Evolutionary conservation across 2,113 vertebrate species (phyloP).

Genomic region (Anoplopoma fimbria): DNA sequence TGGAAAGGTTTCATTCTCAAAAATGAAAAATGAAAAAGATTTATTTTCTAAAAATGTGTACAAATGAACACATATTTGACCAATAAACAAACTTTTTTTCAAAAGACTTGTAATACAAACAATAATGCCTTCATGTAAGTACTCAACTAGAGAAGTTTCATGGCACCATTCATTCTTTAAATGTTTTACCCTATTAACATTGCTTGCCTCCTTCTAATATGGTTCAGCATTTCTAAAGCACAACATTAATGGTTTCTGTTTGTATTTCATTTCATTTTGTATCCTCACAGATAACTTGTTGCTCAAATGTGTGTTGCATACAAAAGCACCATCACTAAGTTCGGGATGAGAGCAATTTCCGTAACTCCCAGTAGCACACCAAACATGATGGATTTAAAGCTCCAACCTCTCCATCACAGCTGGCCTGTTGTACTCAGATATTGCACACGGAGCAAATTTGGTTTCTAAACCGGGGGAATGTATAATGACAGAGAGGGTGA

Average conservation of each 20-base stretch:
- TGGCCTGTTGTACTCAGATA: conserved; percentile 55
- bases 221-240: background rate
- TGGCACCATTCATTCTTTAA: no score
- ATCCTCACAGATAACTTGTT: background rate
- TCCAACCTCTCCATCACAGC: conserved; percentile 58
- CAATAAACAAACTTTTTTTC: no score
- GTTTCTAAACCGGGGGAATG: conserved; percentile 56
- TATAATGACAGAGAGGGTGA: conserved; percentile 29
- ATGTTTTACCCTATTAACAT: no score
- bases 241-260: background rate
- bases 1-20: no score
- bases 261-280: background rate
- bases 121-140: no score
- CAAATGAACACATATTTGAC: no score
- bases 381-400: conserved; percentile 59
- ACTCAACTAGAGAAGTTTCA: no score
- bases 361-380: conserved; percentile 17
- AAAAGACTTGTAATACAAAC: no score
- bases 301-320: conserved; percentile 8
- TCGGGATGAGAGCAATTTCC: conserved; percentile 53
- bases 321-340: conserved; percentile 24
- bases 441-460: conserved; percentile 61
- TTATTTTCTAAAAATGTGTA: no score
- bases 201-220: background rate
- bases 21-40: no score